Evolutionary conservation across 1,140 invertebrate species (phyloP).

Genomic region (Ceratitis capitata): DNA sequence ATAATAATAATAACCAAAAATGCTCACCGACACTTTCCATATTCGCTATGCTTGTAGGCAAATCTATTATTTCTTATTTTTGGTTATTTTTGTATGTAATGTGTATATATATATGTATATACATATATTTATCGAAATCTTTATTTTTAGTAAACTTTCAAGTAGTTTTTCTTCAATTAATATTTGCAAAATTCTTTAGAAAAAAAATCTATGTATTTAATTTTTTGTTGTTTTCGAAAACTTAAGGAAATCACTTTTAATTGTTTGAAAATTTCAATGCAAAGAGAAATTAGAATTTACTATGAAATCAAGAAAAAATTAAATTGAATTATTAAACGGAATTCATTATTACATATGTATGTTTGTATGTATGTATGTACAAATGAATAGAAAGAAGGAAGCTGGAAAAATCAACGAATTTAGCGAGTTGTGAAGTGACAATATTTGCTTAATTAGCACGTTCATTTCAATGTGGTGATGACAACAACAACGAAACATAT

Average conservation of each 20-base stretch:
- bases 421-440: not conserved
- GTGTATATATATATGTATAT: not conserved
- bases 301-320: not conserved
- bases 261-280: too few relatives aligned
- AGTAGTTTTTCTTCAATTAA: not conserved
- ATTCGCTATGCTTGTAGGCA: not conserved
- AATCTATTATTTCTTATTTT: too few relatives aligned
- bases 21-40: not conserved
- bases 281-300: not conserved
- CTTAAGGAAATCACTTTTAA: not conserved
- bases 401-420: not conserved
- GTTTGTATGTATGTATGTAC: too few relatives aligned
- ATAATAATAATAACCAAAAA: not conserved
- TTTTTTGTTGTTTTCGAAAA: not conserved
- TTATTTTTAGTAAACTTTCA: not conserved
- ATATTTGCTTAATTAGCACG: constrained; percentile 22
- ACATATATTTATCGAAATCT: not conserved
- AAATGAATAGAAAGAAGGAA: not conserved
- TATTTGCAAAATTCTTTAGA: not conserved
- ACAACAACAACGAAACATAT: not conserved
- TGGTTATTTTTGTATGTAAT: not conserved
- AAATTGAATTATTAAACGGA: not conserved
- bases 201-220: not conserved
- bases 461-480: not conserved
- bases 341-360: too few relatives aligned